Evolutionary conservation across 2,888 invertebrate genomes (phyloP).

Genomic region (Xylophagus ater): DNA sequence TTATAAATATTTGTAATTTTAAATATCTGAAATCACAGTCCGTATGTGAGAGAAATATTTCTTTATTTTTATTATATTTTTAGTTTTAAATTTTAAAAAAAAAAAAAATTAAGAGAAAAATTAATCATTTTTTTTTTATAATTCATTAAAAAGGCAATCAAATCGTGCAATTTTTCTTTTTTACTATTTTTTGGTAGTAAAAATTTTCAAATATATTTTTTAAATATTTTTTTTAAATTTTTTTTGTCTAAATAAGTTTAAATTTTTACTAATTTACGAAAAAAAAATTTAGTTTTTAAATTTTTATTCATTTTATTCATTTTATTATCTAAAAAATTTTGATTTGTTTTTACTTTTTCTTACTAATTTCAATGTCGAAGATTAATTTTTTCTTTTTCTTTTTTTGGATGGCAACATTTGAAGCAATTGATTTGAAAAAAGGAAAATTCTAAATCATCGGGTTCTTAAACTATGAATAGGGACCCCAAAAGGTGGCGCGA

Average conservation of each 20-base stretch:
- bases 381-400: no score
- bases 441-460: no score
- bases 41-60: conserved; percentile 38
- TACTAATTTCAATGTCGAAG: no score
- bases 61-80: conserved; percentile 16
- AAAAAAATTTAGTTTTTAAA: no score
- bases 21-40: conserved; percentile 39
- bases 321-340: no score
- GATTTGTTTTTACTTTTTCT: conserved; percentile 1
- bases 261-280: no score
- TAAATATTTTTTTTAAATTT: conserved; percentile 17
- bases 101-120: conserved; percentile 21
- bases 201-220: conserved; percentile 12
- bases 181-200: conserved; percentile 13
- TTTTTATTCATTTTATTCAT: no score
- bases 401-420: no score
- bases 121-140: conserved; percentile 22
- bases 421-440: no score
- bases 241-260: conserved; percentile 9
- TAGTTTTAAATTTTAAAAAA: conserved; percentile 20
- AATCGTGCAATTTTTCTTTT: conserved; percentile 4
- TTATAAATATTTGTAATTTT: conserved; percentile 19
- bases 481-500: no score
- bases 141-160: conserved; percentile 8
- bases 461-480: no score